Evolutionary conservation across 2,888 invertebrate genomes (phyloP).

Genomic region (Azorinus chamasolen): DNA sequence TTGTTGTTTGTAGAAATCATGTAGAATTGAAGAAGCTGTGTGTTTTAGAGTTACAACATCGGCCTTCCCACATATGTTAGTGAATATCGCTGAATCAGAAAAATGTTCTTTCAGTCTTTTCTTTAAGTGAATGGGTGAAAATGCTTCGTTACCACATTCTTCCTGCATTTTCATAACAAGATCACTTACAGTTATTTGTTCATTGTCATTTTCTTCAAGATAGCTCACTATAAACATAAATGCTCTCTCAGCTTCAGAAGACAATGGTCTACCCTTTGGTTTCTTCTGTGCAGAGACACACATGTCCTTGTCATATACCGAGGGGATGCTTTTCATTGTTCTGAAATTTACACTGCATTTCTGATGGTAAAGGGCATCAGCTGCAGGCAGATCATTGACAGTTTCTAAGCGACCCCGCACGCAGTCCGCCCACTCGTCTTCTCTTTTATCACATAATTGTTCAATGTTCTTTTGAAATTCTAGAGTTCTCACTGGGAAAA

Average conservation of each 20-base stretch:
- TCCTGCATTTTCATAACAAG: constrained; percentile 34
- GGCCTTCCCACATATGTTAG: constrained; percentile 50
- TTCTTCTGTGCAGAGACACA: background rate
- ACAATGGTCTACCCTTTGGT: constrained; percentile 9
- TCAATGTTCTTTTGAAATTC: constrained; percentile 37
- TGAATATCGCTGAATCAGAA: constrained; percentile 52
- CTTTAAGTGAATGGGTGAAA: constrained; percentile 51
- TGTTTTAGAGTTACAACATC: constrained; percentile 56
- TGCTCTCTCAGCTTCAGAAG: constrained; percentile 14
- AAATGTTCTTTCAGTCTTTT: constrained; percentile 56
- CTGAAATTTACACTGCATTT: constrained; percentile 11
- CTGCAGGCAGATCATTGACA: constrained; percentile 30
- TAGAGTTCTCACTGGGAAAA: constrained; percentile 31
- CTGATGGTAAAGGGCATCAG: constrained; percentile 41
- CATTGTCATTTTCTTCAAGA: constrained; percentile 38
- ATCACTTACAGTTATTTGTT: constrained; percentile 44
- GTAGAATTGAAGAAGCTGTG: constrained; percentile 47
- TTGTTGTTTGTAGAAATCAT: constrained; percentile 39
- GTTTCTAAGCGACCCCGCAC: constrained; percentile 21
- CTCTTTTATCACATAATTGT: constrained; percentile 18
- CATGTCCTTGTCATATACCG: no score
- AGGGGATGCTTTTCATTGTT: background rate
- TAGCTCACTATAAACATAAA: constrained; percentile 26
- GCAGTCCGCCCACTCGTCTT: constrained; percentile 67
- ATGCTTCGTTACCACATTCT: constrained; percentile 22